phyloP scores from a whole-genome alignment of 2,888 invertebrate genomes.

The Ochropleura plecta region DNA sequence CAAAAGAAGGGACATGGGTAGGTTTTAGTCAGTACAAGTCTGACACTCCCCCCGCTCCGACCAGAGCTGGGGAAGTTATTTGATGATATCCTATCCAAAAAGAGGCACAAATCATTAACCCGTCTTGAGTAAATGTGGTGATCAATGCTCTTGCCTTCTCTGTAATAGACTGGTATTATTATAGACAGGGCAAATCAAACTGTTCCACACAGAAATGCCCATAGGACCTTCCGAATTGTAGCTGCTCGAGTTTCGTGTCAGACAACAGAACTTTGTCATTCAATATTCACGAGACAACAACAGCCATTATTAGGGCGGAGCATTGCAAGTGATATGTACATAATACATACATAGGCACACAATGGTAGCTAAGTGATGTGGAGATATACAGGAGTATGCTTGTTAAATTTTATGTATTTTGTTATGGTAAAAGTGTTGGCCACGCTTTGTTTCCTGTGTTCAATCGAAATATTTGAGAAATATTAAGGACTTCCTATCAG shows the following conservation, averaged over 20 bases:
- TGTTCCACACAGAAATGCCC: too few species aligned
- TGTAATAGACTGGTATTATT: too few species aligned
- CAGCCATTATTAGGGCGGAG: slow-evolving; percentile 12
- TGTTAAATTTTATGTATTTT: slow-evolving; percentile 21
- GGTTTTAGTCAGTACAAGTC: too few species aligned
- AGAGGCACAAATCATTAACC: too few species aligned
- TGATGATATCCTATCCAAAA: too few species aligned
- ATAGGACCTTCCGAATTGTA: background rate
- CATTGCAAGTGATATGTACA: slow-evolving; percentile 25
- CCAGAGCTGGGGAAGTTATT: too few species aligned
- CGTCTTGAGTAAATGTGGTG: too few species aligned
- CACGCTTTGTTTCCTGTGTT: background rate
- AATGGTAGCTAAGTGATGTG: background rate
- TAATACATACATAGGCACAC: background rate
- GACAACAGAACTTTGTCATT: slow-evolving; percentile 11
- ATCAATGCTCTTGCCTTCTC: too few species aligned
- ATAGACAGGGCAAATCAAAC: background rate
- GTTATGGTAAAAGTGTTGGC: background rate
- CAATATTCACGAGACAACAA: slow-evolving; percentile 24
- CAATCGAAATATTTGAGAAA: background rate
- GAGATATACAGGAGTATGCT: background rate
- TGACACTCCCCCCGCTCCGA: too few species aligned
- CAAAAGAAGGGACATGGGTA: too few species aligned
- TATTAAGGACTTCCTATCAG: too few species aligned
- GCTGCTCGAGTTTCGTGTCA: background rate